These are phyloP conservation scores for Labeo catla DNA, from an alignment of 2,113 vertebrate species.

Conservation along the genomic window DNA sequence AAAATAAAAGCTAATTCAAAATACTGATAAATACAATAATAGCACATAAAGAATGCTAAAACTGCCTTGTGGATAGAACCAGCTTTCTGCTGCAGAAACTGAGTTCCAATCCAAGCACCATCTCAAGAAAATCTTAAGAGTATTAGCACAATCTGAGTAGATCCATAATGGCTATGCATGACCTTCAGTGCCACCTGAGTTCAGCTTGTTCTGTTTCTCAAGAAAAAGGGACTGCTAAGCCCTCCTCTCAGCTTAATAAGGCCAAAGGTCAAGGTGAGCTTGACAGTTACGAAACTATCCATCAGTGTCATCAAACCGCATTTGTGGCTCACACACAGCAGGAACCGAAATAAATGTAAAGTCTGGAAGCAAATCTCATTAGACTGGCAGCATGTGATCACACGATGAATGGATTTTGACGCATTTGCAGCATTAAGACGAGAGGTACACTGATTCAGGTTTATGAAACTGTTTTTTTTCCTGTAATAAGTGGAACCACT, in stretches of 20 bases:
- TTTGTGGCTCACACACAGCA: neutral
- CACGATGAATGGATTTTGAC: neutral
- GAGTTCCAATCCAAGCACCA: neutral
- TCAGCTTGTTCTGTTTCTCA: neutral
- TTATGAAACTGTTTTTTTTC: neutral
- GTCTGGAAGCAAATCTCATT: conserved; percentile 16
- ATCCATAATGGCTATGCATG: neutral
- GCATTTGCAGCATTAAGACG: neutral
- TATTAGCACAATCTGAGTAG: conserved; percentile 8
- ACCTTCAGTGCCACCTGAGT: neutral
- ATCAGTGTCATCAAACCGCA: neutral
- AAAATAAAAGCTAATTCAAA: neutral
- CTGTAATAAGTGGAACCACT: neutral
- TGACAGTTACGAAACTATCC: conserved; percentile 3
- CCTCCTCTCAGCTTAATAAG: neutral
- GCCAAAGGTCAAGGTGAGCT: neutral
- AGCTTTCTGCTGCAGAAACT: neutral
- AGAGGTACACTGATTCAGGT: neutral
- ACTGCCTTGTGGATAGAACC: neutral
- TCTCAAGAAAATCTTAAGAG: neutral
- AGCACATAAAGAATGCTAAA: neutral
- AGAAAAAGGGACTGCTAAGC: conserved; percentile 13
- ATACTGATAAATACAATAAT: neutral
- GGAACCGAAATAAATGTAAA: neutral
- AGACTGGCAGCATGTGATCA: conserved; percentile 14